A percentile compares a stretch with the other conserved stretches of the same genome.
phyloP scores from a whole-genome alignment of 2,797 vertebrate species.

The Staurois parvus region DNA sequence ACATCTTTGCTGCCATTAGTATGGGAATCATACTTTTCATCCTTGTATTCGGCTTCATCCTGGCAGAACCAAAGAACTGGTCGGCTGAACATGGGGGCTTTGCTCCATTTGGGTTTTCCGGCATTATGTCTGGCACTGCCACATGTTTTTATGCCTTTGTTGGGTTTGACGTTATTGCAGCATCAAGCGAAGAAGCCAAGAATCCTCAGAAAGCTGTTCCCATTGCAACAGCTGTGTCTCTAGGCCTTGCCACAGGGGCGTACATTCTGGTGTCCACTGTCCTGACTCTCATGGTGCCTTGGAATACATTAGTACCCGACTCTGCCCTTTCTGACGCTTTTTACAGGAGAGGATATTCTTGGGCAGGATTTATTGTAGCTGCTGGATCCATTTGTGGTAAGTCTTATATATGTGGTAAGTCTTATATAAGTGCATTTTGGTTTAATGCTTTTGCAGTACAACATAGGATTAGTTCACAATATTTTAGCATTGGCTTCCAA shows the following conservation, averaged over 20 bases:
- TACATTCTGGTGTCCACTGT: constrained; percentile 93
- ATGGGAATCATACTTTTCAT: constrained; percentile 88
- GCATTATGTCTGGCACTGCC: constrained; percentile 91
- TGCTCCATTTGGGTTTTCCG: constrained; percentile 88
- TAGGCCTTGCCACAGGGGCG: constrained; percentile 84
- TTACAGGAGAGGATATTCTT: constrained; percentile 91
- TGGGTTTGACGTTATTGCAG: constrained; percentile 93
- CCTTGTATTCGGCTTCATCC: constrained; percentile 88
- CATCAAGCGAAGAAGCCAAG: constrained; percentile 92
- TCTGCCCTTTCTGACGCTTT: constrained; percentile 93
- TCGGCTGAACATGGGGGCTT: constrained; percentile 88
- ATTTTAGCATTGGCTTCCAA: too few relatives aligned
- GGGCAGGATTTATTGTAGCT: constrained; percentile 93
- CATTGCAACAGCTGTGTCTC: constrained; percentile 87
- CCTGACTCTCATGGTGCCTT: constrained; percentile 94
- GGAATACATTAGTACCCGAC: constrained; percentile 90
- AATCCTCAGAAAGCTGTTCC: constrained; percentile 90
- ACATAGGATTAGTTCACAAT: too few relatives aligned
- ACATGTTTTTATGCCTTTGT: constrained; percentile 97
- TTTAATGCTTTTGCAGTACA: too few relatives aligned
- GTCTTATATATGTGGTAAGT: constrained; percentile 81
- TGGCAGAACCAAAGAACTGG: constrained; percentile 91
- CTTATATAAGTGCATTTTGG: background rate
- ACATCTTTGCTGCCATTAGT: constrained; percentile 88
- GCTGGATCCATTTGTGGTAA: constrained; percentile 95